phyloP scores from a whole-genome alignment of 1,140 invertebrate genomes.

The Thereuonema tuberculata region DNA sequence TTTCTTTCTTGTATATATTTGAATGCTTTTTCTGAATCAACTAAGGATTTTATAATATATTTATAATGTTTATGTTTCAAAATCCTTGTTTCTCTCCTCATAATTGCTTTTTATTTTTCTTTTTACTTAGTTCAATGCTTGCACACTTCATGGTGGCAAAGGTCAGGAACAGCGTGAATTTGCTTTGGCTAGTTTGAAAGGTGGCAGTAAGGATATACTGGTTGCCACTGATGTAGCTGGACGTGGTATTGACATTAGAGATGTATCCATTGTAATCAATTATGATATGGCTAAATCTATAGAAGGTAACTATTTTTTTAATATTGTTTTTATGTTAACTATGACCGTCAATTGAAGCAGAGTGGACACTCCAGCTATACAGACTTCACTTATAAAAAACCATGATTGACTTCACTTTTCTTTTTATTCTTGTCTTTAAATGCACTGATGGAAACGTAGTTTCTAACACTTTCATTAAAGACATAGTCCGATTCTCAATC shows the following conservation, averaged over 20 bases:
- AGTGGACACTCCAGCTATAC: no score
- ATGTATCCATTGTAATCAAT: conserved; percentile 96
- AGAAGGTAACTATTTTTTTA: conserved; percentile 48
- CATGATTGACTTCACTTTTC: no score
- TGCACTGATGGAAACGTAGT: no score
- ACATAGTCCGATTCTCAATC: no score
- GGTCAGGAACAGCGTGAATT: conserved; percentile 99
- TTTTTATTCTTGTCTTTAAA: conserved; percentile 3
- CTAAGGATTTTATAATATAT: no score
- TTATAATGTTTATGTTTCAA: no score
- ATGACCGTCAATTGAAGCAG: not conserved
- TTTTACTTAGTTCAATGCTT: conserved; percentile 65
- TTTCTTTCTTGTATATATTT: no score
- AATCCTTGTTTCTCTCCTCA: no score
- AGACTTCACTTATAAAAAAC: no score
- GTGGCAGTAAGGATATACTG: conserved; percentile 78
- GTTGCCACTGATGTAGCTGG: conserved; percentile 99
- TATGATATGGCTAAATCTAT: conserved; percentile 99
- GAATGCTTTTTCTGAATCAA: no score
- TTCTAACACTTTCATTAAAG: no score
- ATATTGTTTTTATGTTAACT: conserved; percentile 2
- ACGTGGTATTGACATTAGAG: conserved; percentile 99
- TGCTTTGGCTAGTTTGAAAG: conserved; percentile 88
- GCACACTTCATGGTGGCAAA: conserved; percentile 97
- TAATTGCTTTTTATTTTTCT: no score